These are phyloP conservation scores for Cyphomyrus plagiostoma DNA, from an alignment of 2,113 vertebrate genomes.

Conservation along the genomic window DNA sequence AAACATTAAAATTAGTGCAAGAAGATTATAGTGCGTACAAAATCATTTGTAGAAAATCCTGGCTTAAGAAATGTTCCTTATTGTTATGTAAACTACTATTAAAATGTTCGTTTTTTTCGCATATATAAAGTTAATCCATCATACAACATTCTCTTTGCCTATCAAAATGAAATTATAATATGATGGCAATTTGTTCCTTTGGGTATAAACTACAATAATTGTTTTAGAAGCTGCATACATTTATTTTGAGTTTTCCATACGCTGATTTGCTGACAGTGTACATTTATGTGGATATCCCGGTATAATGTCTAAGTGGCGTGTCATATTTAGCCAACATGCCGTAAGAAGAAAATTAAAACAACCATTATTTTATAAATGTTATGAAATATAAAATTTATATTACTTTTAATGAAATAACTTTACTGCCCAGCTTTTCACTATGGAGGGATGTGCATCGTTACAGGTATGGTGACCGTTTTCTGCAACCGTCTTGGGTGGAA, in stretches of 20 bases:
- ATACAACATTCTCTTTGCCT: background rate
- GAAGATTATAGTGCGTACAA: background rate
- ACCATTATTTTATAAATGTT: background rate
- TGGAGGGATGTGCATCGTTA: background rate
- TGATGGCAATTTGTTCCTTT: background rate
- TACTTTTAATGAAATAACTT: background rate
- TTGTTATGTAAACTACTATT: background rate
- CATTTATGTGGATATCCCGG: background rate
- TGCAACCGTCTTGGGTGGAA: constrained; percentile 90
- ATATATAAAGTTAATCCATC: background rate
- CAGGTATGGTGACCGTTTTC: constrained; percentile 94
- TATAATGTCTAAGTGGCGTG: background rate
- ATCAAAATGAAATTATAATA: constrained; percentile 1
- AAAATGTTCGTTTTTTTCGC: background rate
- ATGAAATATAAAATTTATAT: no score
- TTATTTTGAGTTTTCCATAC: background rate
- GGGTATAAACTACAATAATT: background rate
- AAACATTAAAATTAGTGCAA: background rate
- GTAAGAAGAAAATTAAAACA: background rate
- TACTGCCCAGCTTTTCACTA: background rate
- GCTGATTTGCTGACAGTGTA: background rate
- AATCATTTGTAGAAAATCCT: background rate
- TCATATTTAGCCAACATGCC: background rate
- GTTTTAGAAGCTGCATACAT: background rate
- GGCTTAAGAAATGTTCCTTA: background rate